Base-by-base conservation (phyloP, 2,888 invertebrate genomes). In the Ramazzottius varieornatus region DNA sequence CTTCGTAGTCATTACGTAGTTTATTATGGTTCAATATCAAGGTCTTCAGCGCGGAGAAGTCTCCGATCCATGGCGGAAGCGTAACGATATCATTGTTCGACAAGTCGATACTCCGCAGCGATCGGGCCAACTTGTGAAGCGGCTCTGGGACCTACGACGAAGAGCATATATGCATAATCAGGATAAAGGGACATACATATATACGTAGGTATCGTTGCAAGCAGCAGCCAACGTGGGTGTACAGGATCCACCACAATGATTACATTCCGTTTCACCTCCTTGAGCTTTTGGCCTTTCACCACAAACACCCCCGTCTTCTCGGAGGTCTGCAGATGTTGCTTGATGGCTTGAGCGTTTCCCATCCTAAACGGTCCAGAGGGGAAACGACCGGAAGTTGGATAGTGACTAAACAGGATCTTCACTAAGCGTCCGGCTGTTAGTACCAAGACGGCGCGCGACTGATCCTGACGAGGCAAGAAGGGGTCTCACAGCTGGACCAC, bases 251-350 rank as follows among this genome's bases (percentile, higher is more conserved):
- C n/a, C n/a, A n/a, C n/a, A n/a, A n/a, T n/a, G n/a, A n/a, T n/a
- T n/a, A n/a, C n/a, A n/a, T n/a, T n/a, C n/a, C n/a, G n/a, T n/a
- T 24, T 64, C 70, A 78, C 78, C 72, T 86, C 84, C 70, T 86
- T 86, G 65, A 96, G 78, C 72, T 86, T 86, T 67, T 83, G 82
- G 70, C 86, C 83, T 1, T 88, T 86, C 68, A 96, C 79, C 75
- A 91, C 91, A 67, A 94, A 80, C 40, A 91, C 86, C 24, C 94
- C 93, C 32, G 94, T 96, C 79, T 94, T 94, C 72, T 87, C 84
- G 20, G 94, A 93, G 66, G 87, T 93, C 74, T 92, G 90, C 73
- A 89, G 83, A 75, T 94, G 94, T 73, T 86, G 88, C 74, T 89
- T 90, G 65, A 90, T 84, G 67, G 65, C 64, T 67, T 70, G 70